phyloP scores from a whole-genome alignment of 2,888 invertebrate species.

The Lithosia quadra region DNA sequence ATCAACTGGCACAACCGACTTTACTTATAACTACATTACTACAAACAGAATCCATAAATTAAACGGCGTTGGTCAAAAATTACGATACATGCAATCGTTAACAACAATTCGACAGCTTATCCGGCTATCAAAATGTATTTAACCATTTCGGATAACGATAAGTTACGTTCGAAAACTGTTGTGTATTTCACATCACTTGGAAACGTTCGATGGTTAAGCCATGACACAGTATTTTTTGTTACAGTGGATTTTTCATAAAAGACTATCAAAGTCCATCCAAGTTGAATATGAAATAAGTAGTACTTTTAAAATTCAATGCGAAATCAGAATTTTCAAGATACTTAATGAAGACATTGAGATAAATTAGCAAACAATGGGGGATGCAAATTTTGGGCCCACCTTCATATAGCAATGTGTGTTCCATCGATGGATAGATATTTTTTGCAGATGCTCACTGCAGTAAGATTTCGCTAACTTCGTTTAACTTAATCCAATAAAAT shows the following conservation, averaged over 20 bases:
- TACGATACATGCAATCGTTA: constrained; percentile 34
- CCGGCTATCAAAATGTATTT: constrained; percentile 55
- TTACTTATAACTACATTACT: background rate
- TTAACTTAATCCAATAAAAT: no score
- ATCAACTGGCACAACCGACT: background rate
- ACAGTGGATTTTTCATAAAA: background rate
- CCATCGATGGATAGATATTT: no score
- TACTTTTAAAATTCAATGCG: background rate
- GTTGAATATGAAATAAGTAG: background rate
- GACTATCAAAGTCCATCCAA: background rate
- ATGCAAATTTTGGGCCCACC: no score
- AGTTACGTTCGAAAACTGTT: constrained; percentile 26
- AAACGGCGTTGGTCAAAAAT: constrained; percentile 29
- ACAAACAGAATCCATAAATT: constrained; percentile 19
- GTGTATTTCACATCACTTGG: background rate
- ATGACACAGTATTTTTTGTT: constrained; percentile 3
- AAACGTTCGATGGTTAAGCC: background rate
- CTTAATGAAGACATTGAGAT: background rate
- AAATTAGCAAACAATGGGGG: background rate
- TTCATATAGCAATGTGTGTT: no score
- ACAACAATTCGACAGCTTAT: constrained; percentile 50
- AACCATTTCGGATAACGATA: constrained; percentile 51
- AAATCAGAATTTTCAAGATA: background rate
- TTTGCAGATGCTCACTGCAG: no score
- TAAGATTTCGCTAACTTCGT: no score